A percentile compares a stretch with the other conserved stretches of the same genome.
Conservation (phyloP, 2,888 invertebrate species). For the Cosmorhoe ocellata region DNA sequence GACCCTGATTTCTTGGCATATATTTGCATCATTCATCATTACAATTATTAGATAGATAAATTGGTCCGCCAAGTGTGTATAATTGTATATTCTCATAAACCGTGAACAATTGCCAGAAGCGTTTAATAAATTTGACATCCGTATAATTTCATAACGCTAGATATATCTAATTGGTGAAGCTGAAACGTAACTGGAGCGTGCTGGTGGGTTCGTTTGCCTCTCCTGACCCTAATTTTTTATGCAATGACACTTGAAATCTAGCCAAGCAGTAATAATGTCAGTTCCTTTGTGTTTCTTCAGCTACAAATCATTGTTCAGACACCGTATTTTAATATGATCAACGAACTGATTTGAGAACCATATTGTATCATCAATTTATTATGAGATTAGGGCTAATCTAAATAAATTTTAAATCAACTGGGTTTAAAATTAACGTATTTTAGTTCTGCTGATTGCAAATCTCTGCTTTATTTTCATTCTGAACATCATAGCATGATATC, state of each 20-base stretch:
- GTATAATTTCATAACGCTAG: conserved; percentile 27
- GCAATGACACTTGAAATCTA: conserved; percentile 21
- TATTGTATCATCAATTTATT: not conserved
- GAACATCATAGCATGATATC: too few relatives aligned
- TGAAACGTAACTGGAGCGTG: conserved; percentile 14
- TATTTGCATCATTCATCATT: too few relatives aligned
- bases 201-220: conserved; percentile 16
- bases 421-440: too few relatives aligned
- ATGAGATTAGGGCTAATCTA: not conserved
- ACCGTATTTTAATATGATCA: conserved; percentile 5
- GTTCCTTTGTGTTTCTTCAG: conserved; percentile 11
- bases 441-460: too few relatives aligned
- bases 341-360: not conserved
- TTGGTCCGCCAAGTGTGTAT: conserved; percentile 6
- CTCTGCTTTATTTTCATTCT: too few relatives aligned
- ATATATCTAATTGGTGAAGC: conserved; percentile 20
- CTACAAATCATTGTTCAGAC: conserved; percentile 5
- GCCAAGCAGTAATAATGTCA: conserved; percentile 15
- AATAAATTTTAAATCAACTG: not conserved
- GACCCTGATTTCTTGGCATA: too few relatives aligned
- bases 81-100: conserved; percentile 5
- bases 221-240: conserved; percentile 19
- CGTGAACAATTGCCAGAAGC: conserved; percentile 15
- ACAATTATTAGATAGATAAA: not conserved
- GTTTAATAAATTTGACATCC: conserved; percentile 25